phyloP scores from a whole-genome alignment of 2,888 invertebrate genomes.

The Carterocephalus palaemon region DNA sequence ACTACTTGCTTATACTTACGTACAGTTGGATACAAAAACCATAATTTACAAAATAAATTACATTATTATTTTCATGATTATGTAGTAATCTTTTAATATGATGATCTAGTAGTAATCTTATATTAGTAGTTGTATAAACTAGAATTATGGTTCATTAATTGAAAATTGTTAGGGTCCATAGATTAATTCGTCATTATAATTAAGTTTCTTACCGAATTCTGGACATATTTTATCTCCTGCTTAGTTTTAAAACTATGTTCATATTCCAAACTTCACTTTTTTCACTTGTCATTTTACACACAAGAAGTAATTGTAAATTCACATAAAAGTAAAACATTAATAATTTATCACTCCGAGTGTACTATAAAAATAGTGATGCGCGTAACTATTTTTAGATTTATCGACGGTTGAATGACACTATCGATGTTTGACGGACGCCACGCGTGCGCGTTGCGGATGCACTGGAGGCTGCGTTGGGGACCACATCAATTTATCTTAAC shows the following conservation, averaged over 20 bases:
- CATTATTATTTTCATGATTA: too few relatives aligned
- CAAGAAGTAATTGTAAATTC: not conserved
- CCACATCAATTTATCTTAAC: slow-evolving; percentile 50
- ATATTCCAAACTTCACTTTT: not conserved
- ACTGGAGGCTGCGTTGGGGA: slow-evolving; percentile 49
- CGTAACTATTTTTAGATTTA: slow-evolving; percentile 36
- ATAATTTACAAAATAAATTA: too few relatives aligned
- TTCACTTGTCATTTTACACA: slow-evolving; percentile 12
- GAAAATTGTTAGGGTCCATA: too few relatives aligned
- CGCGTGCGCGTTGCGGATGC: slow-evolving; percentile 42
- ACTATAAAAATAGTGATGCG: slow-evolving; percentile 37
- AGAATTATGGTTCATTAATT: too few relatives aligned
- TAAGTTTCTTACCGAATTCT: slow-evolving; percentile 8
- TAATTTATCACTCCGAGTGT: slow-evolving; percentile 9
- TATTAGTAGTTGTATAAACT: too few relatives aligned
- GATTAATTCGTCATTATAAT: too few relatives aligned
- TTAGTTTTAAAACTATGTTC: not conserved
- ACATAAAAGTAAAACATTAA: slow-evolving; percentile 2
- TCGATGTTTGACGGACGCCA: slow-evolving; percentile 29
- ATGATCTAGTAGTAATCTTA: too few relatives aligned
- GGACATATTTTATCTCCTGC: not conserved
- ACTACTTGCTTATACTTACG: too few relatives aligned
- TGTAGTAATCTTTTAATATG: too few relatives aligned
- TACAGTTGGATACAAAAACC: too few relatives aligned
- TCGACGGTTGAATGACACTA: slow-evolving; percentile 39